Base-by-base conservation (phyloP, 92 coral and sea anemone species). In the Palythoa caribaeorum region DNA sequence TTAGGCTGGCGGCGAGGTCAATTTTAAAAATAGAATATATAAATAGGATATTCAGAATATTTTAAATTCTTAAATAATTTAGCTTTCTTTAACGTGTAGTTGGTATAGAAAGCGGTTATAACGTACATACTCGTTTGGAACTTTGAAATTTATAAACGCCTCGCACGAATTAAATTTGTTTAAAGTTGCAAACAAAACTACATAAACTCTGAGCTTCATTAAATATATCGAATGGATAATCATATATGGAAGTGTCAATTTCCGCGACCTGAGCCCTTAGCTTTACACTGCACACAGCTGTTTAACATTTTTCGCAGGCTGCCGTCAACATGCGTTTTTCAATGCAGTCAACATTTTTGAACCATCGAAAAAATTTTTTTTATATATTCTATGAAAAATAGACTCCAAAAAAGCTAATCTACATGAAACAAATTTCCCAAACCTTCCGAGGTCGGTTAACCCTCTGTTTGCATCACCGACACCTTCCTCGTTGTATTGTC, bases 401-500 rank as follows among this genome's bases (percentile, higher is more conserved):
- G 21, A 35, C 16, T 36, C 65, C 50, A 4, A 44, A n/a, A n/a
- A 63, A 63, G 3, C 19, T 17, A n/a, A 17, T 17, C 20, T 63
- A 16, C 9, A 17, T 13, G 20, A 75, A 7, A 60, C 48, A 75
- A 14, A 39, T 44, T 51, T 48, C 7, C 44, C 90, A 78, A 87
- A 97, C 99, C 98, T 97, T 91, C 99, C 99, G 36, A 88, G 87
- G 6, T 94, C 92, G 1, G 98, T 97, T 52, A 97, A 89, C n/a
- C 92, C 71, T 68, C 89, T 87, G 53, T 94, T 89, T 36, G 91
- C 92, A 38, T 85, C 94, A 5, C 94, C 88, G 15, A 91, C 92
- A 1, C 92, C 98, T 10, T 84, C 88, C 10, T 90, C 94, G 8
- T 81, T 78, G 86, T 97, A 97, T 44, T 97, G 98, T 1, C 97